Base-by-base conservation (phyloP, 92 coral and sea anemone species). In the Virgularia gustaviana region DNA sequence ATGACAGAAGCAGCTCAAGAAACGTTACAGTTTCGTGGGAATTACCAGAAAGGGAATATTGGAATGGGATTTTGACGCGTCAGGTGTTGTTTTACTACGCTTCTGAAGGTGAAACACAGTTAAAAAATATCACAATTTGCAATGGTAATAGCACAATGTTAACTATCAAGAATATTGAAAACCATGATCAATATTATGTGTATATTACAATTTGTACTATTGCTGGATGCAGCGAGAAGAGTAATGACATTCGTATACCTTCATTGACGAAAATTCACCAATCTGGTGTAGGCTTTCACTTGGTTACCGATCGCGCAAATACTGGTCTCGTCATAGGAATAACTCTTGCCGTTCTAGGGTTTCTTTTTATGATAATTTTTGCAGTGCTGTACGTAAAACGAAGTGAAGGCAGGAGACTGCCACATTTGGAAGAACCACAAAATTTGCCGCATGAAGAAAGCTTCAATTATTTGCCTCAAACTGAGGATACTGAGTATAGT, bases 11-110 rank as follows among this genome's bases (percentile, higher is more conserved):
- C 18, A 43, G n/a, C 15, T 65, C 27, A 4, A 65, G 36, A 29
- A 65, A 65, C n/a, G 72, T 65, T 23, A 65, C 72, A 23, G 27
- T 65, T 65, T 65, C 72, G n/a, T 65, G 72, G 72, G 18, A 24
- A 25, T 18, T 65, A 5, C 72, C 72, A 41, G 33, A 29, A 11
- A 65, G 44, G 10, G 20, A 30, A 9, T 65, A 7, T 24, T 65
- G 55, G 72, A 42, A 65, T 42, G 72, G 72, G 44, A 9, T 42
- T 41, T 16, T 65, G 32, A 42, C 22, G 9, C 72, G 56, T 65
- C 72, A 65, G 55, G 7, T 20, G 31, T 41, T 65, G 27, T 65
- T 41, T 65, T 65, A 65, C 36, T 65, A 65, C 30, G 72, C 25
- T 22, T n/a, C n/a, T n/a, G 56, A 65, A 65, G 44, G 29, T 42